phyloP scores from a whole-genome alignment of 2,797 vertebrate genomes.

The Psittacula derbiana region DNA sequence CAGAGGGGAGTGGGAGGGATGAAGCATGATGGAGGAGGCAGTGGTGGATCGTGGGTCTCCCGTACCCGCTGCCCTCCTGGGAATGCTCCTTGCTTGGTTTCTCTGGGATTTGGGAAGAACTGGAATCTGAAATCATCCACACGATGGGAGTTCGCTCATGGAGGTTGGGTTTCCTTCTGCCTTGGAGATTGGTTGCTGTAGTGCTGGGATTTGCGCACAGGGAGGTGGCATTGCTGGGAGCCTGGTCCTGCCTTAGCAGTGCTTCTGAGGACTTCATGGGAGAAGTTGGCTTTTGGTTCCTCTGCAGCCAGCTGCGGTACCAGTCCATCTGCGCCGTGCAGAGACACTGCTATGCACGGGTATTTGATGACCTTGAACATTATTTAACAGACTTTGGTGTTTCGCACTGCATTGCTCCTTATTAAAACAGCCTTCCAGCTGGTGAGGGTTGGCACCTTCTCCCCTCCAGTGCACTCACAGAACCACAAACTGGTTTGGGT shows the following conservation, averaged over 20 bases:
- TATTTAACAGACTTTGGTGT: neutral
- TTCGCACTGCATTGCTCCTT: neutral
- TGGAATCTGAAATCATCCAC: neutral
- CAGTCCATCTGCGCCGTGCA: accelerated
- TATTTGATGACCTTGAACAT: neutral
- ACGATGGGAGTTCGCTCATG: accelerated
- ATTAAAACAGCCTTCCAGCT: neutral
- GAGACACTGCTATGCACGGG: neutral
- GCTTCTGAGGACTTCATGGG: accelerated
- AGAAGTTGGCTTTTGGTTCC: neutral
- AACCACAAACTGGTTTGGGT: neutral
- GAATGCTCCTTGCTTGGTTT: neutral
- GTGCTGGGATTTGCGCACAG: neutral
- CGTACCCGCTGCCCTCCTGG: neutral
- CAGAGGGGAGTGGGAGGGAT: neutral
- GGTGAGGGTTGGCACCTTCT: neutral
- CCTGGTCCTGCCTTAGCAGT: neutral
- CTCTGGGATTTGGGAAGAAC: neutral
- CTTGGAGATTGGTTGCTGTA: neutral
- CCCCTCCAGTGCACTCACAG: neutral
- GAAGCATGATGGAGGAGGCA: neutral
- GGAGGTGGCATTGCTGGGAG: neutral
- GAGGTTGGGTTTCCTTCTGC: neutral
- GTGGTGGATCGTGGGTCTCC: neutral
- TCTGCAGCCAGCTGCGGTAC: accelerated